phyloP scores from a whole-genome alignment of 1,140 invertebrate genomes.

The Ditylenchus dipsaci region DNA sequence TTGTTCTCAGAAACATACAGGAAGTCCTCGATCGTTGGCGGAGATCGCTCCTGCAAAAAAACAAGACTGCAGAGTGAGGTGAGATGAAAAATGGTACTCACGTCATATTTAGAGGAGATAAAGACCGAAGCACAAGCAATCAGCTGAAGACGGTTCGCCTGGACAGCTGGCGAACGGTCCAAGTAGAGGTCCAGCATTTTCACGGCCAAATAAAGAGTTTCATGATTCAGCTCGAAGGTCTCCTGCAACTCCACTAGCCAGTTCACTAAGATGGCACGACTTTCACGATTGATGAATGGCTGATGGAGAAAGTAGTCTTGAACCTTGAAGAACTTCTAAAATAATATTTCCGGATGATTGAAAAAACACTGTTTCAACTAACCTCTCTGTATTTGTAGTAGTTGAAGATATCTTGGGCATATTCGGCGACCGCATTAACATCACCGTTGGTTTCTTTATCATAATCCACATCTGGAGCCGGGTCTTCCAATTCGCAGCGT shows the following conservation, averaged over 20 bases:
- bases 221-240: constrained; percentile 94
- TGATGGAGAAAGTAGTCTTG: constrained; percentile 75
- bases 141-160: constrained; percentile 68
- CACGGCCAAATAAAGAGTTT: constrained; percentile 90
- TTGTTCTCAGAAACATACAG: constrained; percentile 84
- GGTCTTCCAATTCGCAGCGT: background rate
- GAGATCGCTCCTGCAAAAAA: constrained; percentile 73
- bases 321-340: constrained; percentile 67
- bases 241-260: constrained; percentile 97
- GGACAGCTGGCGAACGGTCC: constrained; percentile 62
- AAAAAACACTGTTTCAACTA: constrained; percentile 24
- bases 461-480: constrained; percentile 67
- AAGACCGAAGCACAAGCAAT: constrained; percentile 84
- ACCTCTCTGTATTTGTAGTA: constrained; percentile 83
- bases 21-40: constrained; percentile 86
- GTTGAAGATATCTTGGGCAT: constrained; percentile 87
- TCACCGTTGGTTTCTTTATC: constrained; percentile 79
- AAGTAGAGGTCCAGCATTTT: constrained; percentile 87
- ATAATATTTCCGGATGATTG: constrained; percentile 8
- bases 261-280: constrained; percentile 85
- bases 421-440: constrained; percentile 76
- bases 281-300: constrained; percentile 70
- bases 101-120: constrained; percentile 92
- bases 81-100: constrained; percentile 61
- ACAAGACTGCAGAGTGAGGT: background rate